A percentile compares a stretch with the other conserved stretches of the same genome.
phyloP scores from a whole-genome alignment of 2,888 invertebrate species.

The Dascillus cervinus region DNA sequence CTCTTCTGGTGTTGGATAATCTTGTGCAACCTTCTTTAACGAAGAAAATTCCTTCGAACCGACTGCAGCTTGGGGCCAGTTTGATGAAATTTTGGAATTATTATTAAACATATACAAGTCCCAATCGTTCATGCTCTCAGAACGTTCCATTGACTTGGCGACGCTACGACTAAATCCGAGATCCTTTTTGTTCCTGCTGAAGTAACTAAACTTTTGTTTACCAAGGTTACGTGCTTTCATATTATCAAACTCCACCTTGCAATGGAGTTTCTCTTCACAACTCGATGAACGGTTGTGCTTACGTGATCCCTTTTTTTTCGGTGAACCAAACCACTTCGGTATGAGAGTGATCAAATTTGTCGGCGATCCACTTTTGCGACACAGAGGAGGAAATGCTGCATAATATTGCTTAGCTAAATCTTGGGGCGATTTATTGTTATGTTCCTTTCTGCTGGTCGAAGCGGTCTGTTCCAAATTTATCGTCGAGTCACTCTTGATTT shows the following conservation, averaged over 20 bases:
- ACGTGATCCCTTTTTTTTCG: slow-evolving; percentile 23
- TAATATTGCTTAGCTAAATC: slow-evolving; percentile 70
- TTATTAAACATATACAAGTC: slow-evolving; percentile 45
- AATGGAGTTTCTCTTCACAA: slow-evolving; percentile 25
- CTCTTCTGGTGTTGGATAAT: slow-evolving; percentile 9
- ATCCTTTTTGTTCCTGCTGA: slow-evolving; percentile 22
- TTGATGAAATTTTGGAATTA: slow-evolving; percentile 11
- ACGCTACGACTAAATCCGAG: slow-evolving; percentile 22
- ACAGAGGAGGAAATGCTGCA: slow-evolving; percentile 63
- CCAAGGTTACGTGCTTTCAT: slow-evolving; percentile 22
- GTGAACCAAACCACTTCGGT: slow-evolving; percentile 35
- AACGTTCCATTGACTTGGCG: slow-evolving; percentile 42
- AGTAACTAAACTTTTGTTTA: slow-evolving; percentile 21
- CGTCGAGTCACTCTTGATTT: slow-evolving; percentile 47
- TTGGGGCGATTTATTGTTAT: slow-evolving; percentile 42
- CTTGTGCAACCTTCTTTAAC: slow-evolving; percentile 3
- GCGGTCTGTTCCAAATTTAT: slow-evolving; percentile 12
- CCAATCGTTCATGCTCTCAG: slow-evolving; percentile 49
- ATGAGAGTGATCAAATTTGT: slow-evolving; percentile 26
- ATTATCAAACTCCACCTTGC: slow-evolving; percentile 21
- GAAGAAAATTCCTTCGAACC: slow-evolving; percentile 4
- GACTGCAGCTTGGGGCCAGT: slow-evolving; percentile 1
- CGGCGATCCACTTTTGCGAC: slow-evolving; percentile 12
- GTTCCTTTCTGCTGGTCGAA: slow-evolving; percentile 11
- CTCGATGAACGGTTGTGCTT: slow-evolving; percentile 21